Conservation (phyloP, 2,797 vertebrate species). For the Macropus fuliginosus region DNA sequence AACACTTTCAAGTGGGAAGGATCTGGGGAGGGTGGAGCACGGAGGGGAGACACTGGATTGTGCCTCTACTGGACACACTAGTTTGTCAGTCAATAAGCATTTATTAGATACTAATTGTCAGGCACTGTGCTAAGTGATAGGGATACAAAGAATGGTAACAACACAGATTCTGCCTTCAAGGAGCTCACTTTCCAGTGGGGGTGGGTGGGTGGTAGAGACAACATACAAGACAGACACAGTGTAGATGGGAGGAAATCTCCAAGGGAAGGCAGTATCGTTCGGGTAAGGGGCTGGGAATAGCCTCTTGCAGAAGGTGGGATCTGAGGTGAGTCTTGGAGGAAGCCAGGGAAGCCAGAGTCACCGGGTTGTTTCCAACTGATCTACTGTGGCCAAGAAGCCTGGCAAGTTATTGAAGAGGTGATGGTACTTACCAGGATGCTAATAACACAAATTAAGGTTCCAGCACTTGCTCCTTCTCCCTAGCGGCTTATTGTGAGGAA, state of each 20-base stretch:
- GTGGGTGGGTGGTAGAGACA: too few species aligned
- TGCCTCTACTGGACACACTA: background rate
- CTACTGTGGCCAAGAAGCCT: background rate
- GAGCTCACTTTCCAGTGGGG: background rate
- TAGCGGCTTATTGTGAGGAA: background rate
- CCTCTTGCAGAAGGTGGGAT: background rate
- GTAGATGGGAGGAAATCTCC: background rate
- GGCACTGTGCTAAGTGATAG: background rate
- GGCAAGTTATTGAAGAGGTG: background rate
- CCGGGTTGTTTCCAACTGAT: background rate
- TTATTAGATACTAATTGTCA: background rate
- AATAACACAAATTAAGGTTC: background rate
- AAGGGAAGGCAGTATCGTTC: background rate
- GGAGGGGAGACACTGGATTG: background rate
- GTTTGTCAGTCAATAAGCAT: background rate
- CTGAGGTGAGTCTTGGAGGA: background rate
- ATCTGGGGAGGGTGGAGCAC: background rate
- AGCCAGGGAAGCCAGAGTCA: background rate
- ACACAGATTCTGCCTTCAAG: background rate
- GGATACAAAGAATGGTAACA: background rate
- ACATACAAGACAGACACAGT: background rate
- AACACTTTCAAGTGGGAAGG: background rate
- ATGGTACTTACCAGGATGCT: background rate
- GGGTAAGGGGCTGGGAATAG: background rate
- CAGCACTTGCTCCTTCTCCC: background rate